phyloP scores from a whole-genome alignment of 2,113 vertebrate genomes.

The Falcunculus frontatus region DNA sequence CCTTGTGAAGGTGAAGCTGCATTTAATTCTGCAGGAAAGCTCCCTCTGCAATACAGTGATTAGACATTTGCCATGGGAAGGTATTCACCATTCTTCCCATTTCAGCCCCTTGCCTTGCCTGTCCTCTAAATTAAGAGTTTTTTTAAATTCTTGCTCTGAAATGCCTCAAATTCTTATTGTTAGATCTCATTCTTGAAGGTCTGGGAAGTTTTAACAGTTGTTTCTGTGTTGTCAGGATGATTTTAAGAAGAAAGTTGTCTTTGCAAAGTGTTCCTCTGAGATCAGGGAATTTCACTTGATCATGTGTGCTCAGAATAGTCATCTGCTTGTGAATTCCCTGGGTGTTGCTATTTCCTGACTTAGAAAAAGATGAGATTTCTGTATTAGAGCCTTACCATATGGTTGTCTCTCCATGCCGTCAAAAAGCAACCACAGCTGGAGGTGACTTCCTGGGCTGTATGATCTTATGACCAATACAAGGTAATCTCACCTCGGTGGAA shows the following conservation, averaged over 20 bases:
- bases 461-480: background rate
- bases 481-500: background rate
- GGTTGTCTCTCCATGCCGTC: background rate
- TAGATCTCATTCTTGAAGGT: background rate
- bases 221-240: background rate
- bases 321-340: background rate
- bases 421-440: background rate
- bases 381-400: background rate
- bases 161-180: background rate
- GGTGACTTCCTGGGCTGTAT: background rate
- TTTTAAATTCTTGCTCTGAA: background rate
- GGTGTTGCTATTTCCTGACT: background rate
- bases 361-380: background rate
- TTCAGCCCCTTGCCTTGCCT: background rate
- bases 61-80: background rate
- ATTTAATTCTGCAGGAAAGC: background rate
- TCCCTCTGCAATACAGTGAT: background rate
- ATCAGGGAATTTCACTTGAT: background rate
- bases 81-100: background rate
- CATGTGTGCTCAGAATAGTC: background rate
- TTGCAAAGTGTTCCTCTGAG: background rate
- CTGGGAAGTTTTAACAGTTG: background rate
- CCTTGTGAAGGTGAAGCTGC: background rate
- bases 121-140: background rate
- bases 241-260: background rate